These are phyloP conservation scores for Brachyhypopomus occidentalis DNA, from an alignment of 2,113 vertebrate genomes.

Conservation along the genomic window DNA sequence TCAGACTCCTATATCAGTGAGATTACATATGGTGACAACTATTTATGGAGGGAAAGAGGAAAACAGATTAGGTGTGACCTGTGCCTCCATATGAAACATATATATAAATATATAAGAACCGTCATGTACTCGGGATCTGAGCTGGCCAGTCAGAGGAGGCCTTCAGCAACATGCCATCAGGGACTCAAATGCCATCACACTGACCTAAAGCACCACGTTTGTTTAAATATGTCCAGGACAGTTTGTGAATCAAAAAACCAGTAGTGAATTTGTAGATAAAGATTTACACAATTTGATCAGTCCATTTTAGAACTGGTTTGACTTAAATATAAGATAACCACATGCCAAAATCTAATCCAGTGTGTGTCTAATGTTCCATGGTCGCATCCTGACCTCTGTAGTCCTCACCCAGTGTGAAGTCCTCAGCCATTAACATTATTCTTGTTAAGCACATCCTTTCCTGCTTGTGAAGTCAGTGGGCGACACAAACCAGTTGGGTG, in stretches of 20 bases:
- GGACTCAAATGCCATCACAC: background rate
- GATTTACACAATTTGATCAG: background rate
- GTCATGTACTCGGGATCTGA: background rate
- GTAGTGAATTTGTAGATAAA: background rate
- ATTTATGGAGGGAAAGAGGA: background rate
- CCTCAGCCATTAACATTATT: background rate
- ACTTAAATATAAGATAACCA: background rate
- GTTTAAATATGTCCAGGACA: no score
- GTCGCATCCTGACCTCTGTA: constrained; percentile 32
- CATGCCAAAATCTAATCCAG: constrained; percentile 17
- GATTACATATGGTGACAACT: background rate
- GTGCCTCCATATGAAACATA: background rate
- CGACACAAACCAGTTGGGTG: background rate
- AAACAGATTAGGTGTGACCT: background rate
- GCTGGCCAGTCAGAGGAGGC: background rate
- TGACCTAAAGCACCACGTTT: no score
- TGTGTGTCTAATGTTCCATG: constrained; percentile 21
- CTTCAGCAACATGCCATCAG: background rate
- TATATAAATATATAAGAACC: background rate
- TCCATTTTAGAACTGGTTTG: background rate
- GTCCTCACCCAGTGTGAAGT: background rate
- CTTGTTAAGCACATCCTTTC: background rate
- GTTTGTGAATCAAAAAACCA: background rate
- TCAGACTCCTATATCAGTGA: background rate
- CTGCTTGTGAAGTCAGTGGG: background rate